phyloP scores from a whole-genome alignment of 2,113 vertebrate species.

The Pluvialis apricaria region DNA sequence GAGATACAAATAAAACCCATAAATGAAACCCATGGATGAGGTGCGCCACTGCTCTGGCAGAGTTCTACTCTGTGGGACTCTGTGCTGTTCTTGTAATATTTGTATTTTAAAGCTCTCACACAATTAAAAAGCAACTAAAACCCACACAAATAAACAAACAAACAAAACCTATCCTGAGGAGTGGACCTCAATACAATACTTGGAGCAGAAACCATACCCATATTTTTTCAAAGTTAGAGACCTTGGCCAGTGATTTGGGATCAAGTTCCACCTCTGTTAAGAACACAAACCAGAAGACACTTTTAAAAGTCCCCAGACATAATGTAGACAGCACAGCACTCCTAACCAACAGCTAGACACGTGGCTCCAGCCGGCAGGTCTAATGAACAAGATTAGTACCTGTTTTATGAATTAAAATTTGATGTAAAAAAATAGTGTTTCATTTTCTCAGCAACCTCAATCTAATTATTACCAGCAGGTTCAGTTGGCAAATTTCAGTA shows the following conservation, averaged over 20 bases:
- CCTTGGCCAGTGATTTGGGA: background rate
- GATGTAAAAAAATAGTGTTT: conserved; percentile 52
- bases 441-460: conserved; percentile 56
- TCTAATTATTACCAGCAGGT: conserved; percentile 65
- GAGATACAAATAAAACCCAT: background rate
- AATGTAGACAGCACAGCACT: background rate
- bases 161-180: background rate
- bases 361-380: background rate
- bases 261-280: background rate
- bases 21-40: background rate
- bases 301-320: conserved; percentile 33
- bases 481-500: conserved; percentile 15
- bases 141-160: background rate
- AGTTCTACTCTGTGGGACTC: background rate
- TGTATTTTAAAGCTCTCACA: background rate
- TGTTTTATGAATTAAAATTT: conserved; percentile 58
- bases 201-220: background rate
- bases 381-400: conserved; percentile 4
- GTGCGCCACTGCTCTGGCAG: background rate
- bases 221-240: background rate
- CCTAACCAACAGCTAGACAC: conserved; percentile 10
- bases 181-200: background rate
- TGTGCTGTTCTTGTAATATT: background rate
- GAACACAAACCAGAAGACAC: background rate
- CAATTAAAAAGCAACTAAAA: background rate